These are phyloP conservation scores for Tinea semifulvella DNA, from an alignment of 2,888 invertebrate species.

Conservation along the genomic window DNA sequence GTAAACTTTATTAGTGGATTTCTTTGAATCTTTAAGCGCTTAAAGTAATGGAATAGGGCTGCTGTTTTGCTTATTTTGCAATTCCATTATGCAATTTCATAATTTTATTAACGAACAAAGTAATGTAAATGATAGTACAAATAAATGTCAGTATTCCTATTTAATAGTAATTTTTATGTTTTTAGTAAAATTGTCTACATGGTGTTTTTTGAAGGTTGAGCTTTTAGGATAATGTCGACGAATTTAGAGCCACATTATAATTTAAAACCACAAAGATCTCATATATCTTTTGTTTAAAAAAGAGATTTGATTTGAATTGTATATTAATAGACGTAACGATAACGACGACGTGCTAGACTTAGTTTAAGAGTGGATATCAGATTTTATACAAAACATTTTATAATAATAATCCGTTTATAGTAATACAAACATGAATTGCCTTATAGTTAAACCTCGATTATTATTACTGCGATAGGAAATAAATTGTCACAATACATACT, in stretches of 20 bases:
- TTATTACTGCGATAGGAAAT: too few species aligned
- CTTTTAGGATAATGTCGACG: constrained; percentile 50
- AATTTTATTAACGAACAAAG: not conserved
- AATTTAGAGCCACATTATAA: constrained; percentile 28
- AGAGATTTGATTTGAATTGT: not conserved
- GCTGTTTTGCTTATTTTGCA: not conserved
- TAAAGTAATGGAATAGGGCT: too few species aligned
- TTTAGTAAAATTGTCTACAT: constrained; percentile 36
- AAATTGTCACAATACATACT: too few species aligned
- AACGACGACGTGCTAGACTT: not conserved
- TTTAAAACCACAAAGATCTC: not conserved
- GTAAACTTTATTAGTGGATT: too few species aligned
- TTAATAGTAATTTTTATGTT: constrained; percentile 17
- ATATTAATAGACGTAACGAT: not conserved
- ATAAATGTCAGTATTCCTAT: not conserved
- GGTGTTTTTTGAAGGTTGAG: constrained; percentile 46
- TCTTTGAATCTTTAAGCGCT: too few species aligned
- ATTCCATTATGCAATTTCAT: not conserved
- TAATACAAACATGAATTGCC: too few species aligned
- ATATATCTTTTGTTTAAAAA: not conserved
- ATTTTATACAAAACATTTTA: not conserved
- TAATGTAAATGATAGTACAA: not conserved
- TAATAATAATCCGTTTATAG: too few species aligned
- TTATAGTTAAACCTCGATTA: too few species aligned
- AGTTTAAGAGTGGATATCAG: constrained; percentile 1